Percentiles rank a stretch among this genome's conserved stretches.
Conservation (phyloP, 2,113 vertebrate genomes). For the Platysteira castanea region DNA sequence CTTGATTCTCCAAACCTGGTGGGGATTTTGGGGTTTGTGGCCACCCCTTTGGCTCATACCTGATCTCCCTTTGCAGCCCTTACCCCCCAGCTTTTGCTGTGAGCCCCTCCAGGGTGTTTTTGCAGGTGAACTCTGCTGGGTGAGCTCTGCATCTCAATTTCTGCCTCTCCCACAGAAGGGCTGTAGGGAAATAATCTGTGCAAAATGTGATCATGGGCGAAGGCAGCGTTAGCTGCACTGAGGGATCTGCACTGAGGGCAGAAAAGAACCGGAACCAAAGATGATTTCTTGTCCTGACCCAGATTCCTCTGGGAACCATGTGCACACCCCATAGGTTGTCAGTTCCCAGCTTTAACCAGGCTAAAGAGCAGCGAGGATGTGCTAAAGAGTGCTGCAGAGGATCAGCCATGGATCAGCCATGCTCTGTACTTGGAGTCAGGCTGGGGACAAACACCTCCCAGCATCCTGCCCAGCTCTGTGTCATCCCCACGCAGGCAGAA, state of each 20-base stretch:
- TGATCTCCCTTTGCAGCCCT: background rate
- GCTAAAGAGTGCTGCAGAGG: background rate
- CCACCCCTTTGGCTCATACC: background rate
- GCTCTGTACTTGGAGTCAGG: background rate
- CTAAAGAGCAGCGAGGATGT: background rate
- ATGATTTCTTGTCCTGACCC: slow-evolving; percentile 21
- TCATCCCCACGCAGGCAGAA: rapidly evolving
- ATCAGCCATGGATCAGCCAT: background rate
- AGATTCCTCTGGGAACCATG: background rate
- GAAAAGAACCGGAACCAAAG: slow-evolving; percentile 27
- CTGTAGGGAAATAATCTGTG: slow-evolving; percentile 3
- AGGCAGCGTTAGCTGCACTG: background rate
- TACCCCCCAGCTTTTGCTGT: background rate
- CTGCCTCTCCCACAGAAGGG: background rate
- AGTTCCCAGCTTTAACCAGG: background rate
- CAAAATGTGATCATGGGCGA: background rate
- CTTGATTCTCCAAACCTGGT: background rate
- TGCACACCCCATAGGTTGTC: background rate
- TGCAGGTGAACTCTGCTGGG: background rate
- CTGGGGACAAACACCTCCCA: background rate
- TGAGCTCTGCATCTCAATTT: background rate
- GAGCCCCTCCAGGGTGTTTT: background rate
- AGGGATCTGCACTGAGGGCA: background rate
- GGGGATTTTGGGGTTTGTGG: background rate
- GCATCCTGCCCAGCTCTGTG: background rate